Percentiles rank a stretch among this genome's conserved stretches.
Evolutionary conservation across 2,113 vertebrate genomes (phyloP).

Genomic region (Rhineura floridana): DNA sequence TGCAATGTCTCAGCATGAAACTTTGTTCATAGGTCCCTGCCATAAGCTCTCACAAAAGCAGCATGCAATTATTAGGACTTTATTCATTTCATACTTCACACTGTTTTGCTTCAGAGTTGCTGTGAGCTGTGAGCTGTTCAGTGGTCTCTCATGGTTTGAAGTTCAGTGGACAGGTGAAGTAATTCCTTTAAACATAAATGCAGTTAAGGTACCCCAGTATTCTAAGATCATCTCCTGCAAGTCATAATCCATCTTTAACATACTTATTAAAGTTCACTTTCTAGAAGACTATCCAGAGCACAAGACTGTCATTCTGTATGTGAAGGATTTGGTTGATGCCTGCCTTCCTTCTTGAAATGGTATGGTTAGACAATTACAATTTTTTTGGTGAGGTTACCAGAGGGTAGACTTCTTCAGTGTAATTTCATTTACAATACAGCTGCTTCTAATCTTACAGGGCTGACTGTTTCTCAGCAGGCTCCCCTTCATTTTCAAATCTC

Average conservation of each 20-base stretch:
- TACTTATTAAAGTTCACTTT: background rate
- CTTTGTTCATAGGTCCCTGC: background rate
- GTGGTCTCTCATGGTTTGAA: background rate
- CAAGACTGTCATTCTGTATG: background rate
- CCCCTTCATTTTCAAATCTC: background rate
- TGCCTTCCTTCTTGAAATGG: background rate
- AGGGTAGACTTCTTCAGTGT: background rate
- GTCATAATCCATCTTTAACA: background rate
- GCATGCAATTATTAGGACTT: background rate
- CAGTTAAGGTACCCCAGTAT: background rate
- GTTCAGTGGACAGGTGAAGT: background rate
- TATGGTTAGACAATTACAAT: background rate
- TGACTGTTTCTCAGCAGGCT: background rate
- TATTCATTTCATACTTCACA: background rate
- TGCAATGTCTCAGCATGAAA: constrained; percentile 25
- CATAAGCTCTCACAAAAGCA: constrained; percentile 17
- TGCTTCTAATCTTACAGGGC: background rate
- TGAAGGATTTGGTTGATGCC: constrained; percentile 12
- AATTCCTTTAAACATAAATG: rapidly evolving
- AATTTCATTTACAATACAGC: background rate
- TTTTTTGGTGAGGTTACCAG: background rate
- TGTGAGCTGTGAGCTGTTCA: background rate
- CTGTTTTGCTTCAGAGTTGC: background rate
- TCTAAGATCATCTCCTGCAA: background rate
- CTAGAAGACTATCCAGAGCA: rapidly evolving